These are phyloP conservation scores for Ophonus ardosiacus DNA, from an alignment of 2,888 invertebrate genomes.

Conservation along the genomic window DNA sequence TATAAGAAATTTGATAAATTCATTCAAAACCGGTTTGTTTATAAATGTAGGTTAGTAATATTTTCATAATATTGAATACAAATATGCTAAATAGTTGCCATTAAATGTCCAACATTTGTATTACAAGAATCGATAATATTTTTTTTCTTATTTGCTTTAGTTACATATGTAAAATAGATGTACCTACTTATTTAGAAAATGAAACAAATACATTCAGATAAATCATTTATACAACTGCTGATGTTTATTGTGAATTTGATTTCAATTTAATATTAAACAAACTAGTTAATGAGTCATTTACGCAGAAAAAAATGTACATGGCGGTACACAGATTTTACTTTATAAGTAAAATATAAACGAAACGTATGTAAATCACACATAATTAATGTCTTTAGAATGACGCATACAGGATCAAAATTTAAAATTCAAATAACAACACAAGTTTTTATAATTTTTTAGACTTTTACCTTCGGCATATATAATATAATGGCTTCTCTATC, in stretches of 20 bases:
- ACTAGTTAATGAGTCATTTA: background rate
- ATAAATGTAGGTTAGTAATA: conserved; percentile 22
- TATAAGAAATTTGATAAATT: background rate
- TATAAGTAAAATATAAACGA: background rate
- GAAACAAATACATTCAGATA: background rate
- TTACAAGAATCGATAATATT: background rate
- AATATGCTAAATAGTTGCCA: background rate
- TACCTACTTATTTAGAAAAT: background rate
- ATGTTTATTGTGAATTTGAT: background rate
- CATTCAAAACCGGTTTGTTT: conserved; percentile 26
- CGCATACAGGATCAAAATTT: conserved; percentile 41
- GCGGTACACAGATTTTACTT: background rate
- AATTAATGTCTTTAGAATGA: conserved; percentile 7
- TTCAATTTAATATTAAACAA: background rate
- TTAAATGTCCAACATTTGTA: background rate
- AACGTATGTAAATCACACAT: conserved; percentile 20
- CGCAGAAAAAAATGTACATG: background rate
- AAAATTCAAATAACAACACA: conserved; percentile 27
- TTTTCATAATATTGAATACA: conserved; percentile 3
- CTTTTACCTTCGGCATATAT: conserved; percentile 51
- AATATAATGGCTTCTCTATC: conserved; percentile 15
- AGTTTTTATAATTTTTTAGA: conserved; percentile 31
- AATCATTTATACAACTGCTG: background rate
- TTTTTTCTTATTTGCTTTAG: background rate
- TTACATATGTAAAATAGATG: background rate